Evolutionary conservation across 2,113 vertebrate genomes (phyloP).

Genomic region (Hiodon tergisus): DNA sequence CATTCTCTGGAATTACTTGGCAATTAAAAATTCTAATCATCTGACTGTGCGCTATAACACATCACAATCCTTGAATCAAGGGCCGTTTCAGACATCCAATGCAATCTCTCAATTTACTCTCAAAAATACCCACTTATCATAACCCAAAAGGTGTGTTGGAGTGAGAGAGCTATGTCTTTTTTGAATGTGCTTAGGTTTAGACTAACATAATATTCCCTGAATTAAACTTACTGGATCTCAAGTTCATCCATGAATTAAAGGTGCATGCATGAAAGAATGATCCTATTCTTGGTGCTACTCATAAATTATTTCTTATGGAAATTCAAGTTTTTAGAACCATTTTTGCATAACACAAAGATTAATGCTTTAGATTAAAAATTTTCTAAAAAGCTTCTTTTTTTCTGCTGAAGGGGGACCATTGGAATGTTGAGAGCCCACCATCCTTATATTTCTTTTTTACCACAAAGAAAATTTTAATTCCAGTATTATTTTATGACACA

Average conservation of each 20-base stretch:
- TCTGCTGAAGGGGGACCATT: slow-evolving; percentile 4
- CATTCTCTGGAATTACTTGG: too few relatives aligned
- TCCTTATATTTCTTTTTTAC: slow-evolving; percentile 1
- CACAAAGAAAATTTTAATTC: slow-evolving; percentile 10
- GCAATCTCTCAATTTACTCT: not conserved
- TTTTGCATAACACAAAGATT: slow-evolving; percentile 17
- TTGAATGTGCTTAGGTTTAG: too few relatives aligned
- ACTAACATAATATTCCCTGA: too few relatives aligned
- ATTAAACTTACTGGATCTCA: not conserved
- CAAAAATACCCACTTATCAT: not conserved
- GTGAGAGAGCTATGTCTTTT: too few relatives aligned
- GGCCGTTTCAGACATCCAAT: too few relatives aligned
- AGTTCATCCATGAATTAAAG: not conserved
- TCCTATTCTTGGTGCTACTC: too few relatives aligned
- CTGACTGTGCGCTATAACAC: too few relatives aligned
- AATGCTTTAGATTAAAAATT: slow-evolving; percentile 15
- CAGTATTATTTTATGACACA: slow-evolving; percentile 3
- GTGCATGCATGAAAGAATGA: too few relatives aligned
- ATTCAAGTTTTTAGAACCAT: not conserved
- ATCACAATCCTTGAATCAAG: too few relatives aligned
- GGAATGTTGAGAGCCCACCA: slow-evolving; percentile 3
- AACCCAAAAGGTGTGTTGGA: not conserved
- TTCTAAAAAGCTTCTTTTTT: not conserved
- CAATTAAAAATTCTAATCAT: too few relatives aligned
- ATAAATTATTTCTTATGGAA: not conserved